Evolutionary conservation across 2,797 vertebrate species (phyloP).

Genomic region (Alectoris magna): DNA sequence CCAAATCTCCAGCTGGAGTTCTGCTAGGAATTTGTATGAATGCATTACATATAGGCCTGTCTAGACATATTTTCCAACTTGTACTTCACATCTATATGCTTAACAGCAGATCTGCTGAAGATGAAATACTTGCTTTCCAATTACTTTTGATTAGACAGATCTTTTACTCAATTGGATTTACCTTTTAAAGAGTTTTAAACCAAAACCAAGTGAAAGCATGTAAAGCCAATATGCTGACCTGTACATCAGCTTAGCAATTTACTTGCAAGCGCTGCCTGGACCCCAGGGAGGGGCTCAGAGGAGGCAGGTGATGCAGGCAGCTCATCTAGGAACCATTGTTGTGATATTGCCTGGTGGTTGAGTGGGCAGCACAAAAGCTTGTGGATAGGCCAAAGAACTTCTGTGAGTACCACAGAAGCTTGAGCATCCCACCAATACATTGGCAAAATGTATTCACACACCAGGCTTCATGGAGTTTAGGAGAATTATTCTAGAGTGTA

Average conservation of each 20-base stretch:
- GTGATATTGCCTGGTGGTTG: neutral
- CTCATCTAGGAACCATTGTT: neutral
- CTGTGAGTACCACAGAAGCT: neutral
- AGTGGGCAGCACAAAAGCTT: neutral
- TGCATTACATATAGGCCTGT: neutral
- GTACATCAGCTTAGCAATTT: neutral
- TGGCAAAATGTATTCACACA: neutral
- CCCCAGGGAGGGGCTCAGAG: neutral
- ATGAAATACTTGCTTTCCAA: neutral
- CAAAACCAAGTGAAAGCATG: neutral
- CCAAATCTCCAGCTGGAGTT: neutral
- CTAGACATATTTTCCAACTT: neutral
- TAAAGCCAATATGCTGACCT: neutral
- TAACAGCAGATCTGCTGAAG: neutral
- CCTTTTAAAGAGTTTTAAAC: neutral
- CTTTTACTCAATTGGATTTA: neutral
- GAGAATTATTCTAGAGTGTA: neutral
- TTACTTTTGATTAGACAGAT: neutral
- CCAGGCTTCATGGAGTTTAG: neutral
- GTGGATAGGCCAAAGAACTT: neutral
- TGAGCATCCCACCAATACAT: neutral
- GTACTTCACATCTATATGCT: rapidly evolving
- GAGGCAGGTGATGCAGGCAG: neutral
- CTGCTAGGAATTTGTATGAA: neutral
- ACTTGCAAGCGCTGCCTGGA: neutral